phyloP scores from a whole-genome alignment of 2,888 invertebrate genomes.

The Crematogaster levior region DNA sequence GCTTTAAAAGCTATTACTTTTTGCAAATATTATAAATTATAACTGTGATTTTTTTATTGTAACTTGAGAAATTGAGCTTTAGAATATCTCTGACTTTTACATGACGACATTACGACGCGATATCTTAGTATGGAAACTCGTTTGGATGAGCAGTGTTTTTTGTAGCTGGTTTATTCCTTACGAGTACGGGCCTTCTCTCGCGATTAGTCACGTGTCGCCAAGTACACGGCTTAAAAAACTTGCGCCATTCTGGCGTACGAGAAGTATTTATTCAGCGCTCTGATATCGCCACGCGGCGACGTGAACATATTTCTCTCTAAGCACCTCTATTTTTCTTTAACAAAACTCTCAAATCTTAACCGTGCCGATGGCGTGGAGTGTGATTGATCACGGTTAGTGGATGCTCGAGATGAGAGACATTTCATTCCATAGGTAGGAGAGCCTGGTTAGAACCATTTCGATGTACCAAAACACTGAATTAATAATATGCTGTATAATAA shows the following conservation, averaged over 20 bases:
- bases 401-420: constrained; percentile 56
- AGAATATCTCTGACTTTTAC: not conserved
- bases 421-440: constrained; percentile 56
- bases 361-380: constrained; percentile 56
- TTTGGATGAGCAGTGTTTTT: constrained; percentile 21
- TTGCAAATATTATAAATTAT: not conserved
- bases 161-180: not conserved
- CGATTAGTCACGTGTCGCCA: constrained; percentile 48
- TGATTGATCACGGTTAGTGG: constrained; percentile 76
- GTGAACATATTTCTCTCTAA: constrained; percentile 44
- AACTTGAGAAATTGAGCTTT: not conserved
- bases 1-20: not conserved
- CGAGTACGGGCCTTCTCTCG: constrained; percentile 21
- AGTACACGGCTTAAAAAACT: constrained; percentile 47
- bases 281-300: constrained; percentile 32
- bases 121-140: constrained; percentile 32
- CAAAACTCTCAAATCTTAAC: constrained; percentile 66
- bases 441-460: not conserved
- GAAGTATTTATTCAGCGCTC: constrained; percentile 36
- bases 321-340: constrained; percentile 44
- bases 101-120: not conserved
- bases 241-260: not conserved
- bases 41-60: not conserved
- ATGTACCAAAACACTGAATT: not conserved
- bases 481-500: too few species aligned